Evolutionary conservation across 2,113 vertebrate species (phyloP).

Genomic region (Stegostoma tigrinum): DNA sequence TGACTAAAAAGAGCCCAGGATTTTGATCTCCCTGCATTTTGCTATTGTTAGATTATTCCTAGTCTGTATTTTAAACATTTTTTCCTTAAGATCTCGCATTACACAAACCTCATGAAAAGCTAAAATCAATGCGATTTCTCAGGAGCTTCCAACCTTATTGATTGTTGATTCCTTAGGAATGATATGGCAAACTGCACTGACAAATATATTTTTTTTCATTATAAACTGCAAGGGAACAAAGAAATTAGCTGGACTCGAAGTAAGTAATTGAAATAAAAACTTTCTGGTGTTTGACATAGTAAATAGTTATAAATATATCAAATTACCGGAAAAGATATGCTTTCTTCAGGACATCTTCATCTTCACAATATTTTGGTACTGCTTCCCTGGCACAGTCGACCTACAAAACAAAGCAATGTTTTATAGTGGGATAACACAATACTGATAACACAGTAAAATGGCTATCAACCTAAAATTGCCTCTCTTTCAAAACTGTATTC

Average conservation of each 20-base stretch:
- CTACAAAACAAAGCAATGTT: slow-evolving; percentile 49
- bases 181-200: not conserved
- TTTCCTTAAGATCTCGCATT: not conserved
- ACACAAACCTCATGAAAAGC: not conserved
- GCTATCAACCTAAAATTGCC: not conserved
- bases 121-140: not conserved
- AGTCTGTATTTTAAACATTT: not conserved
- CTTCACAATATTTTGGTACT: slow-evolving; percentile 65
- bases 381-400: slow-evolving; percentile 70
- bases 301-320: not conserved
- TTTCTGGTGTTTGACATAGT: not conserved
- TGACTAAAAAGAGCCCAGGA: not conserved
- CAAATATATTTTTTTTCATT: not conserved
- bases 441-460: not conserved
- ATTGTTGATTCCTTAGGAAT: not conserved
- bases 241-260: not conserved
- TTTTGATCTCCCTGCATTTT: not conserved
- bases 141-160: not conserved
- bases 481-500: not conserved
- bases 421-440: not conserved
- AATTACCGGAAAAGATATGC: slow-evolving; percentile 82
- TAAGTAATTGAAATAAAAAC: not conserved
- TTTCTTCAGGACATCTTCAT: slow-evolving; percentile 57
- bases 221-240: not conserved
- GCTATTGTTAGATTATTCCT: not conserved